Evolutionary conservation across 2,797 vertebrate genomes (phyloP).

Genomic region (Acanthurus tractus): DNA sequence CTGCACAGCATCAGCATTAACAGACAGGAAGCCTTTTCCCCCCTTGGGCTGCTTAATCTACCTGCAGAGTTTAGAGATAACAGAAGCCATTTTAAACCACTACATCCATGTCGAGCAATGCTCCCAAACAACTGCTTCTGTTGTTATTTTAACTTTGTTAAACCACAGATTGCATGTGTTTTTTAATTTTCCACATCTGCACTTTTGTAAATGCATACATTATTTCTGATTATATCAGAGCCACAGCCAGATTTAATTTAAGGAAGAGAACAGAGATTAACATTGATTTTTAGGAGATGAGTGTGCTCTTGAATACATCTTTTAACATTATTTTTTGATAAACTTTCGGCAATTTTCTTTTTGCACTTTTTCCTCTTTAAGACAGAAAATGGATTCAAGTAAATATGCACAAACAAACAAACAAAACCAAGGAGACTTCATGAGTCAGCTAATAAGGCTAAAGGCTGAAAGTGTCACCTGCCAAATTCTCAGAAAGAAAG

Average conservation of each 20-base stretch:
- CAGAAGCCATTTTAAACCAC: constrained; percentile 47
- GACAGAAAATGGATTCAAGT: constrained; percentile 54
- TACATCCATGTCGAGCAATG: constrained; percentile 21
- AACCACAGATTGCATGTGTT: constrained; percentile 11
- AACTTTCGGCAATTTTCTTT: constrained; percentile 38
- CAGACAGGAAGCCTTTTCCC: constrained; percentile 40
- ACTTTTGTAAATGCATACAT: constrained; percentile 7
- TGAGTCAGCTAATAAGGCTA: constrained; percentile 65
- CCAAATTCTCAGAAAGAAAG: constrained; percentile 60
- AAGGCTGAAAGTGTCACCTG: constrained; percentile 52
- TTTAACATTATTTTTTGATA: constrained; percentile 3
- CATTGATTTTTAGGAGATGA: constrained; percentile 48
- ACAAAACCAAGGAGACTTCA: constrained; percentile 50
- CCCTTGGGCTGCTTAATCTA: constrained; percentile 57
- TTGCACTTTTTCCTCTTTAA: constrained; percentile 28
- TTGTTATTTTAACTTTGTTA: constrained; percentile 47
- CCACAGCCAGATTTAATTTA: constrained; percentile 34
- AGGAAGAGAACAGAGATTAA: constrained; percentile 34
- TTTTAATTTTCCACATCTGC: constrained; percentile 30
- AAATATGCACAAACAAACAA: constrained; percentile 51
- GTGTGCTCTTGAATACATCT: constrained; percentile 16
- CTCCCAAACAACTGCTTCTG: constrained; percentile 42
- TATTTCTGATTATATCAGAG: constrained; percentile 1
- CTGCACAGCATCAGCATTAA: constrained; percentile 48
- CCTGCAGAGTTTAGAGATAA: constrained; percentile 65